Evolutionary conservation across 2,797 vertebrate species (phyloP).

Genomic region (Parauchenoglanis punctatus): DNA sequence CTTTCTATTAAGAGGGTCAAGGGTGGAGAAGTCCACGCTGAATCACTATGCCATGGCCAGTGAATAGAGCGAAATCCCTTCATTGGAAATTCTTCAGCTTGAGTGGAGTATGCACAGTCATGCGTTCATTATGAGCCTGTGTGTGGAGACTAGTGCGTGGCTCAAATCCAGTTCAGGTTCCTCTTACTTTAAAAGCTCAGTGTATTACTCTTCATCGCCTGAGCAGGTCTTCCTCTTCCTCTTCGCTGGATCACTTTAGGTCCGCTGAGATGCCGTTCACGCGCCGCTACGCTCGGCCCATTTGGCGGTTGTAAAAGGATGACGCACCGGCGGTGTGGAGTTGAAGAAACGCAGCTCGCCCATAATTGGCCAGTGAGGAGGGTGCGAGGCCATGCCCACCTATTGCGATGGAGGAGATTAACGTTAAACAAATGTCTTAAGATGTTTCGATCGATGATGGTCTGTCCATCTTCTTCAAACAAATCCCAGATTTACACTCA

Average conservation of each 20-base stretch:
- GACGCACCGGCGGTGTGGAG: slow-evolving; percentile 76
- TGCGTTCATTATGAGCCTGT: slow-evolving; percentile 38
- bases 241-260: slow-evolving; percentile 57
- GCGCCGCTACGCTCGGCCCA: slow-evolving; percentile 79
- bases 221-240: slow-evolving; percentile 22
- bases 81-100: background rate
- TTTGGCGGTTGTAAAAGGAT: slow-evolving; percentile 75
- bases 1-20: slow-evolving; percentile 15
- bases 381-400: slow-evolving; percentile 41
- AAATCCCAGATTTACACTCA: slow-evolving; percentile 33
- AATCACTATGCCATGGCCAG: background rate
- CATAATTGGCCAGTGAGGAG: slow-evolving; percentile 44
- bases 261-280: slow-evolving; percentile 74
- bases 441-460: slow-evolving; percentile 15
- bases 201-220: background rate
- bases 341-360: slow-evolving; percentile 69
- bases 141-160: slow-evolving; percentile 11
- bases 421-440: slow-evolving; percentile 27
- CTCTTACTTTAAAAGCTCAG: background rate
- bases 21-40: slow-evolving; percentile 14
- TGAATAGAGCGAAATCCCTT: slow-evolving; percentile 20
- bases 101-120: slow-evolving; percentile 26
- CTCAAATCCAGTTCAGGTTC: slow-evolving; percentile 12
- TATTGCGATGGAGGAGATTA: slow-evolving; percentile 35
- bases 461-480: slow-evolving; percentile 29